Conservation (phyloP, 2,113 vertebrate genomes). For the Nibea albiflora region DNA sequence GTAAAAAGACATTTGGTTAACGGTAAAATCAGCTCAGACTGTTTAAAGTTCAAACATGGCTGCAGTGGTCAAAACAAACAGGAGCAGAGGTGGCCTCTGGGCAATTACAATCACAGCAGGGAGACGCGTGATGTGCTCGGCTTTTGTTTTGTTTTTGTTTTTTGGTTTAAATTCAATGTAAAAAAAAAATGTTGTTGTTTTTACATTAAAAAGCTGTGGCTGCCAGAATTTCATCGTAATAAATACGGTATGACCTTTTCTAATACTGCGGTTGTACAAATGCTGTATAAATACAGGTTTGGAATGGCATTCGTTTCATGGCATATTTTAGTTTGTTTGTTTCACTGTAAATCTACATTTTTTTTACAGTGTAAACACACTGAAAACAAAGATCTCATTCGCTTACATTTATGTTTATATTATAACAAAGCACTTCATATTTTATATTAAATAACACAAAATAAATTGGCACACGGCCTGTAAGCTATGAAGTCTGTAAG, state of each 20-base stretch:
- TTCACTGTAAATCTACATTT: too few relatives aligned
- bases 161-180: too few relatives aligned
- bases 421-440: neutral
- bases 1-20: conserved; percentile 56
- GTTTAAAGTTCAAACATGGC: conserved; percentile 72
- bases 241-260: too few relatives aligned
- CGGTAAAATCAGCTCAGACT: conserved; percentile 63
- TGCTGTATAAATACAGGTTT: too few relatives aligned
- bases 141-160: neutral
- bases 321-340: too few relatives aligned
- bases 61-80: conserved; percentile 77
- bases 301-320: too few relatives aligned
- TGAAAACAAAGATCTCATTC: neutral
- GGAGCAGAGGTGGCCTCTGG: conserved; percentile 19
- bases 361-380: too few relatives aligned
- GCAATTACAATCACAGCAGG: conserved; percentile 69
- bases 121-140: neutral
- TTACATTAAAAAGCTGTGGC: too few relatives aligned
- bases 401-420: neutral
- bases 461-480: neutral
- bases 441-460: neutral
- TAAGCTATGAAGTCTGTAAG: neutral
- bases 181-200: too few relatives aligned
- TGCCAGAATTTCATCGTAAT: too few relatives aligned
- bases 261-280: too few relatives aligned